Base-by-base conservation (phyloP, 2,113 vertebrate genomes). In the Chlorodrepanis virens region DNA sequence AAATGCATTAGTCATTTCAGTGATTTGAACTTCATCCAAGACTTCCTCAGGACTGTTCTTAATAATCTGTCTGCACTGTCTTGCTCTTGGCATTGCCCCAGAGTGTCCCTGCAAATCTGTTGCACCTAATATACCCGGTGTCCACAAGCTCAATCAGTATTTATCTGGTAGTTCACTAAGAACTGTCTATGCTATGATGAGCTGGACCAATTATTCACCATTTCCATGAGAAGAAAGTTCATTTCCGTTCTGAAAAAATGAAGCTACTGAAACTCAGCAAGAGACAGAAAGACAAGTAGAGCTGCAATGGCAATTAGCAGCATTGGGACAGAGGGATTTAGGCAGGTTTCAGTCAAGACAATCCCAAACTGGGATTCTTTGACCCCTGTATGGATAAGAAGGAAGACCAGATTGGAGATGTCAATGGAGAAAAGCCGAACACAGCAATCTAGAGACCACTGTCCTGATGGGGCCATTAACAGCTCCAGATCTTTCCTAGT, bases 41-140 rank as follows among this genome's bases (percentile, higher is more conserved):
- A 97, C 97, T 98, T 97, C 96, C 96, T 96, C 95, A 91, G 89
- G 97, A 93, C 97, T 96, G 93, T 74, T 96, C 40, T 82, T 90
- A 94, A 96, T 95, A 96, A 94, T 94, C 93, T 94, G 29, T 94
- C 85, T 92, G 37, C 44, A 52, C 70, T 31, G 20, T 54, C 77
- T 79, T 75, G 47, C 39, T 69, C 56, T 94, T 89, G 57, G 69
- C 92, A 21, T 69, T 64, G 20, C 50, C 45, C 10, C 81, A 90
- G 60, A 42, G n/a, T 1, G 5, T 78, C 52, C 50, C 56, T 42
- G 52, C 35, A 78, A 77, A 72, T 84, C 50, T 71, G 27, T 78
- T 94, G 80, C 75, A 96, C 95, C 80, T 98, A 93, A 80, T 64
- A 29, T 79, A 95, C 64, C 86, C 68, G 54, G 70, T 83, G 85